These are phyloP conservation scores for Exocentrus adspersus DNA, from an alignment of 2,888 invertebrate species.

Conservation along the genomic window DNA sequence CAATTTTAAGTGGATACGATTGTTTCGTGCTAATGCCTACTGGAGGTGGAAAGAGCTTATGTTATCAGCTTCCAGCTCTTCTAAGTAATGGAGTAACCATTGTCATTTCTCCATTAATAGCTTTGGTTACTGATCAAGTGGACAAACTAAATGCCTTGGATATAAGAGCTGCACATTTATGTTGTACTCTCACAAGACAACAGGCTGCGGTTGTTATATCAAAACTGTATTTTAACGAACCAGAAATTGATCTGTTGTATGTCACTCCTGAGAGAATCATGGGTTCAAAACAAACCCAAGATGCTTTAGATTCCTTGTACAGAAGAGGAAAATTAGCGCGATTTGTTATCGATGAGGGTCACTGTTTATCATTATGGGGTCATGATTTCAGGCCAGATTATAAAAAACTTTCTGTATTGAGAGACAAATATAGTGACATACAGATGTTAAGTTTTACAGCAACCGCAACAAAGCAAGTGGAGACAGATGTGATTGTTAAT, in stretches of 20 bases:
- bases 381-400: constrained; percentile 93
- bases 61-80: constrained; percentile 91
- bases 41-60: constrained; percentile 92
- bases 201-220: constrained; percentile 78
- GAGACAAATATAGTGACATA: constrained; percentile 76
- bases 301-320: constrained; percentile 76
- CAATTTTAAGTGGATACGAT: constrained; percentile 85
- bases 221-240: constrained; percentile 76
- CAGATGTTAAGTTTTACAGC: constrained; percentile 92
- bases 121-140: constrained; percentile 96
- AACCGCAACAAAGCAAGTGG: constrained; percentile 94
- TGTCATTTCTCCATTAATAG: constrained; percentile 94
- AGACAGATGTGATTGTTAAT: constrained; percentile 89
- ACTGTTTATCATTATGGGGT: constrained; percentile 99
- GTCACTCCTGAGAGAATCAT: constrained; percentile 97
- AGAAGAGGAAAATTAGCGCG: constrained; percentile 77
- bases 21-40: constrained; percentile 99
- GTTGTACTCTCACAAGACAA: constrained; percentile 75
- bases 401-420: constrained; percentile 79
- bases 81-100: constrained; percentile 88
- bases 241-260: constrained; percentile 86
- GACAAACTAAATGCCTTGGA: constrained; percentile 89
- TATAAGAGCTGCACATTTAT: constrained; percentile 86
- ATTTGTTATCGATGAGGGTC: constrained; percentile 98
- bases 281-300: constrained; percentile 80